Conservation (phyloP, 2,797 vertebrate species). For the Mormyrops boulengeri region DNA sequence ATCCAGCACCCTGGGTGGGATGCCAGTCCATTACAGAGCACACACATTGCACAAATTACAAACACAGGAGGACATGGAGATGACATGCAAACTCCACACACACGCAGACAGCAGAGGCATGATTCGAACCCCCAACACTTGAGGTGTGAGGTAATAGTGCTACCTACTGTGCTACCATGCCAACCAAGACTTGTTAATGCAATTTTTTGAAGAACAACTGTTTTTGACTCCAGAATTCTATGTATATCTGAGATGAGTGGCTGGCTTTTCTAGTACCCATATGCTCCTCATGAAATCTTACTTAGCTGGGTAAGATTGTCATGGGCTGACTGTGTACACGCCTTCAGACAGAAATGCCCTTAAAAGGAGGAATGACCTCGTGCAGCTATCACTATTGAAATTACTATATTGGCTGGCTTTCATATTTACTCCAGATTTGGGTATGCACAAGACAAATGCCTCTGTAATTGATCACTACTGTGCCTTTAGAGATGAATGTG, state of each 20-base stretch:
- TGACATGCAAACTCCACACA: neutral
- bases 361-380: neutral
- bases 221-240: neutral
- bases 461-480: neutral
- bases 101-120: neutral
- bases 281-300: neutral
- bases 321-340: neutral
- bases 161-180: neutral
- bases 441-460: neutral
- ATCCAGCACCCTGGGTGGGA: neutral
- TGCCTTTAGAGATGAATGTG: neutral
- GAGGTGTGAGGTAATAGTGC: neutral
- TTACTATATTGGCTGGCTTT: neutral
- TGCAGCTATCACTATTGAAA: neutral
- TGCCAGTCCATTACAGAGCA: neutral
- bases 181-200: slow-evolving; percentile 12
- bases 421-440: neutral
- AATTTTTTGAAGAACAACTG: neutral
- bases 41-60: neutral
- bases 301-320: neutral
- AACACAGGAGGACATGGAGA: neutral
- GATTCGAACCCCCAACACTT: neutral
- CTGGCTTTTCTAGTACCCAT: neutral
- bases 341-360: neutral
- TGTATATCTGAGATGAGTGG: neutral